Percentiles rank a stretch among this genome's conserved stretches.
Evolutionary conservation across 2,113 vertebrate genomes (phyloP).

Genomic region (Rhombomys opimus): DNA sequence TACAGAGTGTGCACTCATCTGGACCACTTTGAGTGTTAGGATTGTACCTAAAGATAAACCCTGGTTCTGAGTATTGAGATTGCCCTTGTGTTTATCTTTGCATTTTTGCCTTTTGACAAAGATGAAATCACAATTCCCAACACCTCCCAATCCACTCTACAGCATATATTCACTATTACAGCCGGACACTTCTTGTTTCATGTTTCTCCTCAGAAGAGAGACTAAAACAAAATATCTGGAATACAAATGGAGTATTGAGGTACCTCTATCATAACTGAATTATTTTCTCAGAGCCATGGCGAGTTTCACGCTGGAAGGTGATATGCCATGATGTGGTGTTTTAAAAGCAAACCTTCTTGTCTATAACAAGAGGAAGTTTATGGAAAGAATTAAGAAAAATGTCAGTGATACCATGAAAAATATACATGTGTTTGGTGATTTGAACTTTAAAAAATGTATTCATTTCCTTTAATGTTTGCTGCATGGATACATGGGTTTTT

Average conservation of each 20-base stretch:
- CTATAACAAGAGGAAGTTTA: not conserved
- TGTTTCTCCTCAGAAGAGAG: not conserved
- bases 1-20: conserved; percentile 3
- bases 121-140: not conserved
- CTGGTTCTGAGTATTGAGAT: not conserved
- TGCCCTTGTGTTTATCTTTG: not conserved
- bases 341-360: not conserved
- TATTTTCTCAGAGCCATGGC: not conserved
- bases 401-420: fast-evolving
- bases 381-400: not conserved
- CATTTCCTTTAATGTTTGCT: not conserved
- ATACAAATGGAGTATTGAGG: not conserved
- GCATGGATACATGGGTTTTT: not conserved
- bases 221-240: not conserved
- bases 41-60: conserved; percentile 46
- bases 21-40: not conserved
- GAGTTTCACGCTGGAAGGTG: not conserved
- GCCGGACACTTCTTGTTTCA: not conserved
- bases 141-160: not conserved
- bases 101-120: not conserved
- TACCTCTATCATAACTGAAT: not conserved
- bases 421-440: not conserved
- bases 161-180: not conserved
- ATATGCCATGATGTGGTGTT: not conserved
- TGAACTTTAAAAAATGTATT: not conserved